These are phyloP conservation scores for Hypothenemus hampei DNA, from an alignment of 1,140 invertebrate species.

Conservation along the genomic window DNA sequence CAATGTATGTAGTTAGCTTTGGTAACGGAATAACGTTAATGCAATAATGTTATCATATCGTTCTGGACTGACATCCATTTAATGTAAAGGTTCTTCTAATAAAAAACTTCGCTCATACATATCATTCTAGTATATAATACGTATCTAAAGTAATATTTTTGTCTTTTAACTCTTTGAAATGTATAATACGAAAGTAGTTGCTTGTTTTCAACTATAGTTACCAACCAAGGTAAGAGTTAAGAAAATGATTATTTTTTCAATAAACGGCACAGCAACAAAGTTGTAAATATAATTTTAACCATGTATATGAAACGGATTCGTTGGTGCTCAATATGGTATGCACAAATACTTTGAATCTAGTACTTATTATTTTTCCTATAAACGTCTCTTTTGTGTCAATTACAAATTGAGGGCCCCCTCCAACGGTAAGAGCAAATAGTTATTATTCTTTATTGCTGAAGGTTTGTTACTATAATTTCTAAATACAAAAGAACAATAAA, in stretches of 20 bases:
- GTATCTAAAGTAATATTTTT: slow-evolving; percentile 13
- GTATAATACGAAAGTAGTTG: no score
- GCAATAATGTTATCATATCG: slow-evolving; percentile 1
- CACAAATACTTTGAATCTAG: slow-evolving; percentile 21
- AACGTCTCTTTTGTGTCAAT: not conserved
- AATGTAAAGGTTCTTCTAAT: slow-evolving; percentile 28
- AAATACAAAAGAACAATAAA: no score
- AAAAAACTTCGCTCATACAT: slow-evolving; percentile 40
- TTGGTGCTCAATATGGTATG: slow-evolving; percentile 36
- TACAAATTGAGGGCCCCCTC: no score
- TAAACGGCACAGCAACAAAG: slow-evolving; percentile 11
- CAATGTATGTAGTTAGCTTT: no score
- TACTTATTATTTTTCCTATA: not conserved
- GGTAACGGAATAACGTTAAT: no score
- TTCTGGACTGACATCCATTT: slow-evolving; percentile 13
- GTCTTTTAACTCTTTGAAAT: no score
- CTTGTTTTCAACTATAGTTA: no score
- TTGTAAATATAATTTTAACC: not conserved
- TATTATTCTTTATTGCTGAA: no score
- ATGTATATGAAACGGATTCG: slow-evolving; percentile 25
- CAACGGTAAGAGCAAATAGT: no score
- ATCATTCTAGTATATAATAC: slow-evolving; percentile 37
- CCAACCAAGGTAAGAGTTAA: no score
- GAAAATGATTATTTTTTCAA: no score
- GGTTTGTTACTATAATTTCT: no score